phyloP scores from a whole-genome alignment of 1,140 invertebrate genomes.

The Lordiphosa mommai region DNA sequence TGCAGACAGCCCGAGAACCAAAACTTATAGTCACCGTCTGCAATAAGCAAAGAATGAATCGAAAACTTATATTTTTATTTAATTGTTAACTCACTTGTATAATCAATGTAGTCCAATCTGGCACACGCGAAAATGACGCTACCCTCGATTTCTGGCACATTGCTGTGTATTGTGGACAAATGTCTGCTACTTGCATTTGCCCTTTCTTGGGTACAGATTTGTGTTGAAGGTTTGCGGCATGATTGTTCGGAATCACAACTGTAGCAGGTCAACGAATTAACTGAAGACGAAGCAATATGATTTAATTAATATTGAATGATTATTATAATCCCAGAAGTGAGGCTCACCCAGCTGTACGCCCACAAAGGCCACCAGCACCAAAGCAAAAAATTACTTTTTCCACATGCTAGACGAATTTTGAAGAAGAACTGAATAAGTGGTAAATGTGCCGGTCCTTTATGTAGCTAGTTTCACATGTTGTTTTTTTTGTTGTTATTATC shows the following conservation, averaged over 20 bases:
- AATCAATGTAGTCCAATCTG: slow-evolving; percentile 19
- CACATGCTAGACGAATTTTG: slow-evolving; percentile 22
- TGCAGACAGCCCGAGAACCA: slow-evolving; percentile 39
- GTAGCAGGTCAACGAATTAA: slow-evolving; percentile 34
- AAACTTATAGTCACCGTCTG: slow-evolving; percentile 2
- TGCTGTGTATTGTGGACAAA: background rate
- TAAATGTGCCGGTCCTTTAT: slow-evolving; percentile 1
- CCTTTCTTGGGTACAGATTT: slow-evolving; percentile 25
- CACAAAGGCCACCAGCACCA: slow-evolving; percentile 36
- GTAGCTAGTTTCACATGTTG: background rate
- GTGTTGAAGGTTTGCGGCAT: slow-evolving; percentile 21
- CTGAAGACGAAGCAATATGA: slow-evolving; percentile 2
- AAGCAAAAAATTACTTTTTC: slow-evolving; percentile 29
- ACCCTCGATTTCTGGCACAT: slow-evolving; percentile 11
- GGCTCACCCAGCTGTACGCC: slow-evolving; percentile 42
- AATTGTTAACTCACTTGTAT: slow-evolving; percentile 9
- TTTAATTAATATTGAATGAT: slow-evolving; percentile 4
- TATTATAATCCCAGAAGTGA: background rate
- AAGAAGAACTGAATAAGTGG: slow-evolving; percentile 17
- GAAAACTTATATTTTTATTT: background rate
- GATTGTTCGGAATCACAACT: slow-evolving; percentile 15
- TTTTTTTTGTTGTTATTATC: no score
- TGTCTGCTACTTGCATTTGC: slow-evolving; percentile 34
- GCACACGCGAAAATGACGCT: slow-evolving; percentile 25
- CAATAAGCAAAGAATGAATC: background rate